Percentiles rank a stretch among this genome's conserved stretches.
Conservation (phyloP, 1,140 invertebrate genomes). For the Drepana arcuata region DNA sequence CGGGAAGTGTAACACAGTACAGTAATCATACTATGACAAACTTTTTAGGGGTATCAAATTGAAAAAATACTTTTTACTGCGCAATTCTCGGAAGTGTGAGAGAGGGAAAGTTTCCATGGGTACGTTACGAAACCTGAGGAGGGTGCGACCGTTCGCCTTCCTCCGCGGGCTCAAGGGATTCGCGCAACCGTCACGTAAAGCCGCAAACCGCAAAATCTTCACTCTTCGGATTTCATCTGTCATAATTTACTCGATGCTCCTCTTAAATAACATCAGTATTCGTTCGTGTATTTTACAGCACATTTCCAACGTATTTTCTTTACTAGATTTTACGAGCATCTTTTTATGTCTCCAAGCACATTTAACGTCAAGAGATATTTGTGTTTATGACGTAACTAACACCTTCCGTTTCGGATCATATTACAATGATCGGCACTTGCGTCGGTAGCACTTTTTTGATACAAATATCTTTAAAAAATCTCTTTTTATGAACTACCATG, state of each 20-base stretch:
- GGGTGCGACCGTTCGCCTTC: constrained; percentile 15
- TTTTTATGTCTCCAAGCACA: constrained; percentile 20
- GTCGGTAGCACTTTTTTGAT: too few relatives aligned
- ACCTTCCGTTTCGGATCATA: constrained; percentile 18
- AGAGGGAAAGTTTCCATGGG: constrained; percentile 10
- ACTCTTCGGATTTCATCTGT: constrained; percentile 54
- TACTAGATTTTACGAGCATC: constrained; percentile 21
- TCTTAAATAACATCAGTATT: constrained; percentile 6
- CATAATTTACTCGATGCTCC: constrained; percentile 44
- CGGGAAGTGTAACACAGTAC: too few relatives aligned
- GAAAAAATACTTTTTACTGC: too few relatives aligned
- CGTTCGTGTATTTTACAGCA: constrained; percentile 15
- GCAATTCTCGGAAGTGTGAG: constrained; percentile 5
- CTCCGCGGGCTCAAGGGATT: constrained; percentile 50
- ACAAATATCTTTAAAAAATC: too few relatives aligned
- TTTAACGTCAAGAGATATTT: constrained; percentile 15
- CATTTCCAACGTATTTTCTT: constrained; percentile 9
- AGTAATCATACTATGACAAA: too few relatives aligned
- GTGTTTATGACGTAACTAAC: constrained; percentile 26
- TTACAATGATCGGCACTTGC: constrained; percentile 8
- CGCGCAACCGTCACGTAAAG: constrained; percentile 33
- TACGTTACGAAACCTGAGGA: constrained; percentile 3
- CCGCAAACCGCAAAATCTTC: constrained; percentile 45
- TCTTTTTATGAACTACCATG: too few relatives aligned
- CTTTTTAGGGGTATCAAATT: too few relatives aligned